Conservation (phyloP, 2,113 vertebrate species). For the Lophochroa leadbeateri region DNA sequence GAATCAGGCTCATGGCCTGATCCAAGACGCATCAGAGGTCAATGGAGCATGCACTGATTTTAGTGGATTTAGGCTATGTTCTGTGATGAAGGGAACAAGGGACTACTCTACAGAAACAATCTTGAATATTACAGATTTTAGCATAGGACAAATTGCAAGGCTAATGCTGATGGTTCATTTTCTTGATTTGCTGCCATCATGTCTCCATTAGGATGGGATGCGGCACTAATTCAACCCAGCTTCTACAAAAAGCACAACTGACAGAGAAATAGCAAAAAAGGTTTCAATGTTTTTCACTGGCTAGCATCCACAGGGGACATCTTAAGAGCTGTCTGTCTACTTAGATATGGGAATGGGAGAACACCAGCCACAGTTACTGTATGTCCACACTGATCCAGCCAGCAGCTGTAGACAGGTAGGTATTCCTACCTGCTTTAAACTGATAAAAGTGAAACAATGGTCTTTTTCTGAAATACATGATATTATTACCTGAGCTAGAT, state of each 20-base stretch:
- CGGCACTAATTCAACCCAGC: neutral
- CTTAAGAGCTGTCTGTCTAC: neutral
- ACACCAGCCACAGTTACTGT: neutral
- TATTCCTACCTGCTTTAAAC: neutral
- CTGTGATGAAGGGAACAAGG: neutral
- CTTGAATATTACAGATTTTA: neutral
- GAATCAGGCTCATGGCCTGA: neutral
- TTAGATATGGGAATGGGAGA: neutral
- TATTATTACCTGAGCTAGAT: neutral
- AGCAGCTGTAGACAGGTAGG: neutral
- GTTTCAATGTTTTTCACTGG: neutral
- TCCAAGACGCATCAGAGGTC: neutral
- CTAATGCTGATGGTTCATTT: neutral
- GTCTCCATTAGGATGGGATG: neutral
- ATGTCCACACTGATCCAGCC: neutral
- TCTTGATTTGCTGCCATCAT: neutral
- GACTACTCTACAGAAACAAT: neutral
- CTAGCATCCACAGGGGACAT: neutral
- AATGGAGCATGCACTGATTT: neutral
- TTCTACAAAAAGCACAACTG: neutral
- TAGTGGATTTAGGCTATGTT: neutral
- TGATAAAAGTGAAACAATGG: neutral
- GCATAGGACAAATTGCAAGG: neutral
- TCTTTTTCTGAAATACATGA: accelerated
- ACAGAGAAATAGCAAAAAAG: neutral